Conservation (phyloP, 2,113 vertebrate genomes). For the Myxocyprinus asiaticus region DNA sequence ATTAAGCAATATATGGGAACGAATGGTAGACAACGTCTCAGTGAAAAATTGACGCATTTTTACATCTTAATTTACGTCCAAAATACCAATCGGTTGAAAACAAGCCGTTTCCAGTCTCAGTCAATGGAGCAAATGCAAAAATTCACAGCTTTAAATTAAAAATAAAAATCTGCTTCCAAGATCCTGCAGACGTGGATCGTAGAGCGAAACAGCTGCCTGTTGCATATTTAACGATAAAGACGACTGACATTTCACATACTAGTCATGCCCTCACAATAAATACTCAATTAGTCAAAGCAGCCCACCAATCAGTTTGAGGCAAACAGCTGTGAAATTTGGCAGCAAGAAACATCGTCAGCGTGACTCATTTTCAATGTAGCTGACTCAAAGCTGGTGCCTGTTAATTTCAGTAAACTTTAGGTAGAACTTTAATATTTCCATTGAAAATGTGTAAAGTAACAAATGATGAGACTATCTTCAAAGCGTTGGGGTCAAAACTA, state of each 20-base stretch:
- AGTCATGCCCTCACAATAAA: slow-evolving; percentile 1
- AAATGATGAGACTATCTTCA: background rate
- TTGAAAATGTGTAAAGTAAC: background rate
- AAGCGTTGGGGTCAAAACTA: background rate
- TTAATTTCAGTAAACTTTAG: background rate
- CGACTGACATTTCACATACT: background rate
- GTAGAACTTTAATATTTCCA: background rate
- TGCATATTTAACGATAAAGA: slow-evolving; percentile 9
- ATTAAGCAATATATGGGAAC: too few species aligned
- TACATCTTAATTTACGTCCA: background rate
- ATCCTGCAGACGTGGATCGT: background rate
- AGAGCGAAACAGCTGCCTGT: slow-evolving; percentile 23
- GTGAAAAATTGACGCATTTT: background rate
- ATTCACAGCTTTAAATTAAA: slow-evolving; percentile 21
- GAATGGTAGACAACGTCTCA: background rate
- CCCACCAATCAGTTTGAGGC: slow-evolving; percentile 1
- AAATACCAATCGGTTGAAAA: background rate
- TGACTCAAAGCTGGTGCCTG: background rate
- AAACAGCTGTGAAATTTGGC: slow-evolving; percentile 28
- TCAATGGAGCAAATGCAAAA: background rate
- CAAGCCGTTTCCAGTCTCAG: background rate
- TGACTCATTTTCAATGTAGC: slow-evolving; percentile 6
- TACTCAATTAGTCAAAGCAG: slow-evolving; percentile 9
- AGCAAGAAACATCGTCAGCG: slow-evolving; percentile 9
- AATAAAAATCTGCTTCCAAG: slow-evolving; percentile 16